phyloP scores from a whole-genome alignment of 1,140 invertebrate genomes.

The Sminthurinus signatus region DNA sequence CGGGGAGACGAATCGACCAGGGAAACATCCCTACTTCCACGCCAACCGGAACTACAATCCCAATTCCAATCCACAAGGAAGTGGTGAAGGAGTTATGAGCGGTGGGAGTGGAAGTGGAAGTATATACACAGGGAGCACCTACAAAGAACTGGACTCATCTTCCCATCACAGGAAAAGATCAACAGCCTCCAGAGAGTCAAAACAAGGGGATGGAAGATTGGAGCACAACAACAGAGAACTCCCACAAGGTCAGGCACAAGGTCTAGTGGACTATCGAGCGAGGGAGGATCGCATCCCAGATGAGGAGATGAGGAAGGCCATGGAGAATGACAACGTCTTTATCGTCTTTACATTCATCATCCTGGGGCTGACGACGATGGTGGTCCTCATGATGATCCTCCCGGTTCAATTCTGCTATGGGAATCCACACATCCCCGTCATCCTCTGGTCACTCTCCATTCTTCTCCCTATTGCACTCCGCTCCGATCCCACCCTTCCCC shows the following conservation, averaged over 20 bases:
- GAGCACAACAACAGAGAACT: no score
- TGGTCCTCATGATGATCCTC: conserved; percentile 32
- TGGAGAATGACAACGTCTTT: background rate
- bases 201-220: no score
- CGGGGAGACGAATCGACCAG: background rate
- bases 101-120: no score
- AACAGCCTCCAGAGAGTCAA: no score
- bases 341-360: conserved; percentile 4
- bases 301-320: background rate
- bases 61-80: no score
- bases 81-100: no score
- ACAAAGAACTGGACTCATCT: no score
- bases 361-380: conserved; percentile 21
- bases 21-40: conserved; percentile 9
- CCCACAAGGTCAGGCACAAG: background rate
- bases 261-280: background rate
- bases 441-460: conserved; percentile 36
- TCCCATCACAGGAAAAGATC: no score
- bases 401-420: conserved; percentile 15
- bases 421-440: conserved; percentile 37
- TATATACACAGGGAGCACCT: no score
- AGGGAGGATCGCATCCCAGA: background rate
- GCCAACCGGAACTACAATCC: no score
- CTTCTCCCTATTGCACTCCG: conserved; percentile 29
- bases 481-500: conserved; percentile 48